Conservation (phyloP, 2,113 vertebrate genomes). For the Otocyon megalotis region DNA sequence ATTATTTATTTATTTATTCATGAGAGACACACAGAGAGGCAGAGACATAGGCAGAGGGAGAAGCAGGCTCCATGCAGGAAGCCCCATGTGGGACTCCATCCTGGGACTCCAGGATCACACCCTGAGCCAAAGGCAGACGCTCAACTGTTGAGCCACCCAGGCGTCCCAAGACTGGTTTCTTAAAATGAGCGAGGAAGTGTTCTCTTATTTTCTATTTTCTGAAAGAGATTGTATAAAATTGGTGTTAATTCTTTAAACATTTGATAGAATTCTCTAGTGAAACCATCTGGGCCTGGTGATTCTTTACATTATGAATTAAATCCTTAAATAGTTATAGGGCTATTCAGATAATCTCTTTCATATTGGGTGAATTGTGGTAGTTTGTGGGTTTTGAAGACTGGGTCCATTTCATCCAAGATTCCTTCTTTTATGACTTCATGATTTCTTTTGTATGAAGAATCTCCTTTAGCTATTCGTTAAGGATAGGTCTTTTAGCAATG, state of each 20-base stretch:
- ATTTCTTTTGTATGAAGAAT: background rate
- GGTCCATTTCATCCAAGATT: background rate
- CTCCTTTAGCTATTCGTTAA: background rate
- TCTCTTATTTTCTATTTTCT: background rate
- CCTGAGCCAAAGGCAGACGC: too few species aligned
- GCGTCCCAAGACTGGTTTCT: background rate
- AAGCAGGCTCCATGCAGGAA: too few species aligned
- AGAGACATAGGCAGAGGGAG: too few species aligned
- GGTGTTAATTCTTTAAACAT: slow-evolving; percentile 17
- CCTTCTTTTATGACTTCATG: background rate
- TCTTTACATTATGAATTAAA: slow-evolving; percentile 7
- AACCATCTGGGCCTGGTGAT: background rate
- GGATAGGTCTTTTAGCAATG: background rate
- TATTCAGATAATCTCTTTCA: background rate
- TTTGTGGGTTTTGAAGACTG: background rate
- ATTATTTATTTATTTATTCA: too few species aligned
- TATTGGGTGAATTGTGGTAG: background rate
- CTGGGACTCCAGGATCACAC: too few species aligned
- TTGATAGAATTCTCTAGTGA: background rate
- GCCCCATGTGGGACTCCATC: too few species aligned
- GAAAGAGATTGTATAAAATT: background rate
- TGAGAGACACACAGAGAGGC: too few species aligned
- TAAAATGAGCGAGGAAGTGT: background rate
- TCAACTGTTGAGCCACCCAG: too few species aligned
- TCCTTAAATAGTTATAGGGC: background rate